Evolutionary conservation across 2,113 vertebrate genomes (phyloP).

Genomic region (Notothenia rossii): DNA sequence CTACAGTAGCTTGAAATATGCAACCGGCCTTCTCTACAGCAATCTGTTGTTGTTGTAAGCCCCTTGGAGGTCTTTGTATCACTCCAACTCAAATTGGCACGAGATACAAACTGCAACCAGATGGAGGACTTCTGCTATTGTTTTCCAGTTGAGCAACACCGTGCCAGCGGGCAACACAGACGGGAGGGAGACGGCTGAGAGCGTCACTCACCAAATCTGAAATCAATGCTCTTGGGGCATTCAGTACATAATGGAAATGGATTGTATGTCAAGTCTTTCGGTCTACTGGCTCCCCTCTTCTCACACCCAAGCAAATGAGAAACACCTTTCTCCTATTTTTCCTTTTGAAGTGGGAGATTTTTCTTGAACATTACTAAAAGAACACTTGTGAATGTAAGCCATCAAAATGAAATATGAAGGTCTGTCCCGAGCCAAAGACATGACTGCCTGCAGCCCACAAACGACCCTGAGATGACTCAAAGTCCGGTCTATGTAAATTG

Average conservation of each 20-base stretch:
- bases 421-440: constrained; percentile 16
- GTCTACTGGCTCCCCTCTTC: neutral
- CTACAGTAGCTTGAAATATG: constrained; percentile 74
- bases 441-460: constrained; percentile 37
- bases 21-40: constrained; percentile 54
- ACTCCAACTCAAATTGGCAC: constrained; percentile 63
- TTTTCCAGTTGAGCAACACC: constrained; percentile 65
- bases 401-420: constrained; percentile 42
- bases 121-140: constrained; percentile 73
- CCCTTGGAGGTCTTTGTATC: constrained; percentile 63
- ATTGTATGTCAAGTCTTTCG: neutral
- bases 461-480: constrained; percentile 61
- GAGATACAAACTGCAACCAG: constrained; percentile 72
- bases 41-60: constrained; percentile 72
- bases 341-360: neutral
- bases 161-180: constrained; percentile 32
- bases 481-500: constrained; percentile 67
- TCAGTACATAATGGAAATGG: neutral
- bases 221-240: constrained; percentile 32
- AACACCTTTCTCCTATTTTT: constrained; percentile 9
- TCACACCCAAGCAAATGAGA: constrained; percentile 2
- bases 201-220: constrained; percentile 36
- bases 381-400: constrained; percentile 5
- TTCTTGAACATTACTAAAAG: neutral
- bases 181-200: constrained; percentile 20